Evolutionary conservation across 2,113 vertebrate species (phyloP).

Genomic region (Pollimyrus isidori): DNA sequence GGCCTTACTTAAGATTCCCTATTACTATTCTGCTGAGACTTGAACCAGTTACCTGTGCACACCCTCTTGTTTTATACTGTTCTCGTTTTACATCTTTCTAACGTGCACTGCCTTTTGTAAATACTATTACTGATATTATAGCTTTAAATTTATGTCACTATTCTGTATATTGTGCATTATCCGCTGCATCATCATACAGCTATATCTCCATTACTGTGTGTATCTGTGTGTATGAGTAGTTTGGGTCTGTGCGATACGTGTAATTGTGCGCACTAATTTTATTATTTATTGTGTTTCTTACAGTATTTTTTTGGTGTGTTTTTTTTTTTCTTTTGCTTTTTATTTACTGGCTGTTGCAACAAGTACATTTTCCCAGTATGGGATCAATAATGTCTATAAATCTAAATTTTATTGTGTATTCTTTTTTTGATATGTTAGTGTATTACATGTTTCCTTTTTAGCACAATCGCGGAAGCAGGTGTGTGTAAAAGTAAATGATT

Average conservation of each 20-base stretch:
- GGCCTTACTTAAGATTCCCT: background rate
- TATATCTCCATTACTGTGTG: too few relatives aligned
- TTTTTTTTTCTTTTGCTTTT: too few relatives aligned
- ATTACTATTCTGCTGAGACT: background rate
- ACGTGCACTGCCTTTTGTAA: background rate
- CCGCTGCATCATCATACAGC: too few relatives aligned
- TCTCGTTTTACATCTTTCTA: background rate
- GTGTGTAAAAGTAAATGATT: background rate
- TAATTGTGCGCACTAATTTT: too few relatives aligned
- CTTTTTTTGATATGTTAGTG: background rate
- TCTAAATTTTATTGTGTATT: background rate
- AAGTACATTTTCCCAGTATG: too few relatives aligned
- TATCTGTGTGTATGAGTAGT: too few relatives aligned
- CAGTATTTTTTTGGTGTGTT: too few relatives aligned
- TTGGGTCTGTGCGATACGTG: too few relatives aligned
- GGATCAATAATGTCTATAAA: too few relatives aligned
- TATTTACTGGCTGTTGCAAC: too few relatives aligned
- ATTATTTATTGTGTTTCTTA: too few relatives aligned
- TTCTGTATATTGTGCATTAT: too few relatives aligned
- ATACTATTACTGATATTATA: background rate
- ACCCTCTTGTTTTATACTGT: background rate
- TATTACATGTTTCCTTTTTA: background rate
- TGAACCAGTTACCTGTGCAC: background rate
- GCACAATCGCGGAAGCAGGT: background rate
- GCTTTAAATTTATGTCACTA: background rate